phyloP scores from a whole-genome alignment of 2,888 invertebrate genomes.

The Zeuzera pyrina region DNA sequence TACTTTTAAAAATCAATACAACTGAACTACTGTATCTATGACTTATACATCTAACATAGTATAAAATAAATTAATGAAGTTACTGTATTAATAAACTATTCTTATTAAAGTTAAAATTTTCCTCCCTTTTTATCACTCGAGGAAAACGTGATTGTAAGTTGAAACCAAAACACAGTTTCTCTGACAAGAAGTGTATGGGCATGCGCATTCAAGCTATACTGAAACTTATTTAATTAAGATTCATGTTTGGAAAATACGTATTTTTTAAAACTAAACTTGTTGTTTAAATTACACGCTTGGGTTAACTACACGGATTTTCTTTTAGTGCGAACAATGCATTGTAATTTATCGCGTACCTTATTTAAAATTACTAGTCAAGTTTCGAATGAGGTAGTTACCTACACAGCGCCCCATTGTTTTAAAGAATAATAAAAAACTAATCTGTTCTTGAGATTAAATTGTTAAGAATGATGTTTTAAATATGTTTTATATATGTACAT shows the following conservation, averaged over 20 bases:
- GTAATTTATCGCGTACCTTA: conserved; percentile 21
- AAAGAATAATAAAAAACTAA: conserved; percentile 21
- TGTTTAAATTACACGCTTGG: conserved; percentile 21
- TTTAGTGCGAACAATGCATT: conserved; percentile 25
- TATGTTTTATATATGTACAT: too few relatives aligned
- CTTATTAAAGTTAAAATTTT: too few relatives aligned
- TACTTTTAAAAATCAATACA: too few relatives aligned
- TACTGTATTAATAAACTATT: too few relatives aligned
- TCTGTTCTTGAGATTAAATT: conserved; percentile 21
- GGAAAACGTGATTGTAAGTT: too few relatives aligned
- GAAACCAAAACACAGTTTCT: too few relatives aligned
- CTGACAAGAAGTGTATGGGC: too few relatives aligned
- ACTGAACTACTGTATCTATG: too few relatives aligned
- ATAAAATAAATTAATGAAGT: too few relatives aligned
- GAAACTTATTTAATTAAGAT: not conserved
- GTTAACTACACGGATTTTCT: conserved; percentile 31
- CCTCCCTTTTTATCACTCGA: too few relatives aligned
- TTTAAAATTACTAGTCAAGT: conserved; percentile 14
- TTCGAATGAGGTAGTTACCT: conserved; percentile 6
- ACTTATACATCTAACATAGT: too few relatives aligned
- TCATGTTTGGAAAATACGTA: conserved; percentile 8
- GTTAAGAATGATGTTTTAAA: conserved; percentile 18
- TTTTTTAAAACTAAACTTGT: conserved; percentile 12
- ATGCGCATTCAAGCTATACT: too few relatives aligned
- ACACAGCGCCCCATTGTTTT: conserved; percentile 22